phyloP scores from a whole-genome alignment of 2,113 vertebrate genomes.

The Actinemys pallida region DNA sequence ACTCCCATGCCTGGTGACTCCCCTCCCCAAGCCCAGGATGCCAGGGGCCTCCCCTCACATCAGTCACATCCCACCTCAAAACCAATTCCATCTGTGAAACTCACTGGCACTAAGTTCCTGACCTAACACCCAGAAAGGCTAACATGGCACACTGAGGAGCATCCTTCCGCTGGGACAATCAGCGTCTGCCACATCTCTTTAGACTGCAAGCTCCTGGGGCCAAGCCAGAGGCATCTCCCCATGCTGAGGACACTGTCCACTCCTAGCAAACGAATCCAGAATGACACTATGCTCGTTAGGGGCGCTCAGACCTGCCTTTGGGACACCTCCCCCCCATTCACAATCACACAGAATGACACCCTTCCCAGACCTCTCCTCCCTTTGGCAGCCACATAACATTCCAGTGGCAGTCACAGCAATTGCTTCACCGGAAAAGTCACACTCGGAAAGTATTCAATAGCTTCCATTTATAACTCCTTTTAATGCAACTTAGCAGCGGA shows the following conservation, averaged over 20 bases:
- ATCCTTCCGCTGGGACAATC: not conserved
- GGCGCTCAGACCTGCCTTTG: not conserved
- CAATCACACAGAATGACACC: not conserved
- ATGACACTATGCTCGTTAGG: not conserved
- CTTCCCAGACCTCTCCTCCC: not conserved
- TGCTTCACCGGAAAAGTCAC: not conserved
- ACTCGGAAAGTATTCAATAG: not conserved
- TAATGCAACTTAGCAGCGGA: not conserved
- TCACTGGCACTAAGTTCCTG: not conserved
- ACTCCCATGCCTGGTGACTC: not conserved
- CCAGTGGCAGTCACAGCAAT: not conserved
- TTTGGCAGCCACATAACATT: not conserved
- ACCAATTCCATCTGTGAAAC: not conserved
- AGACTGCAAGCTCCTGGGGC: not conserved
- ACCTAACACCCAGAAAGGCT: rapidly evolving
- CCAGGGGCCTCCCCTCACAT: rapidly evolving
- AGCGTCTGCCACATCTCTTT: not conserved
- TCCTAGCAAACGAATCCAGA: not conserved
- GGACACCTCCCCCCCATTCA: no score
- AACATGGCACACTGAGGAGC: rapidly evolving
- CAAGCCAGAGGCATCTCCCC: not conserved
- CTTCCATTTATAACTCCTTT: not conserved
- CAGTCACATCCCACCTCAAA: not conserved
- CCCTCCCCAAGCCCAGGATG: not conserved
- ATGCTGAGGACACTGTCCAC: not conserved